These are phyloP conservation scores for Drosophila anomelani DNA, from an alignment of 2,888 invertebrate genomes.

Conservation along the genomic window DNA sequence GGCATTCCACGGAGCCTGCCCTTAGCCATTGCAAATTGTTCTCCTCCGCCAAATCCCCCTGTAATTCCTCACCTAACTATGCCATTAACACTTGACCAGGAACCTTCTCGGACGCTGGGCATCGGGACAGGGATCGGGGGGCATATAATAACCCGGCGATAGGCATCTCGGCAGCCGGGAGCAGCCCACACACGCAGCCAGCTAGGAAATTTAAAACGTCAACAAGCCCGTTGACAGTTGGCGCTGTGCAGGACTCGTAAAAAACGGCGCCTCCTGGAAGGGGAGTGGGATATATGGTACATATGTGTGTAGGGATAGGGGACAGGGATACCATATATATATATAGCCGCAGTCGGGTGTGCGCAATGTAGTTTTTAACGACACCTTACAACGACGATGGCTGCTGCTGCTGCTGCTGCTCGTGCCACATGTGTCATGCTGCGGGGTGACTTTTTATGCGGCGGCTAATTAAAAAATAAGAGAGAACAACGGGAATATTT, in stretches of 20 bases:
- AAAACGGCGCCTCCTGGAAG: slow-evolving; percentile 36
- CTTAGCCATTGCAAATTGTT: slow-evolving; percentile 12
- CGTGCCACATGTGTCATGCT: slow-evolving; percentile 70
- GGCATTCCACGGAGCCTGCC: neutral
- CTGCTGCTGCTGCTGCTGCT: slow-evolving; percentile 47
- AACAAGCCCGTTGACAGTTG: slow-evolving; percentile 70
- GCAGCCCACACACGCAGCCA: slow-evolving; percentile 35
- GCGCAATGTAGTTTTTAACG: slow-evolving; percentile 54
- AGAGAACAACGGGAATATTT: slow-evolving; percentile 33
- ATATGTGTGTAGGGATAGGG: slow-evolving; percentile 1
- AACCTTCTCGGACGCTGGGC: slow-evolving; percentile 15
- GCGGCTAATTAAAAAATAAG: slow-evolving; percentile 76
- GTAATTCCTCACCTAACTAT: slow-evolving; percentile 39
- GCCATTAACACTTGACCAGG: slow-evolving; percentile 54
- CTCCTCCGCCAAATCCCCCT: slow-evolving; percentile 4
- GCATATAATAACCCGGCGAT: slow-evolving; percentile 29
- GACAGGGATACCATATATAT: neutral
- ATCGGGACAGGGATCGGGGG: slow-evolving; percentile 1
- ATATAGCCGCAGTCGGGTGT: slow-evolving; percentile 18
- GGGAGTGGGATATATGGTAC: neutral
- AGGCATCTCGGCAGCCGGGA: slow-evolving; percentile 15
- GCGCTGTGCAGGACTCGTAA: slow-evolving; percentile 66
- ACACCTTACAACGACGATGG: slow-evolving; percentile 68
- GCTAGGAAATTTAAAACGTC: slow-evolving; percentile 56
- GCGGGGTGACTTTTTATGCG: slow-evolving; percentile 69